A percentile compares a stretch with the other conserved stretches of the same genome.
These are phyloP conservation scores for Neosalanx taihuensis DNA, from an alignment of 2,797 vertebrate genomes.

Conservation along the genomic window DNA sequence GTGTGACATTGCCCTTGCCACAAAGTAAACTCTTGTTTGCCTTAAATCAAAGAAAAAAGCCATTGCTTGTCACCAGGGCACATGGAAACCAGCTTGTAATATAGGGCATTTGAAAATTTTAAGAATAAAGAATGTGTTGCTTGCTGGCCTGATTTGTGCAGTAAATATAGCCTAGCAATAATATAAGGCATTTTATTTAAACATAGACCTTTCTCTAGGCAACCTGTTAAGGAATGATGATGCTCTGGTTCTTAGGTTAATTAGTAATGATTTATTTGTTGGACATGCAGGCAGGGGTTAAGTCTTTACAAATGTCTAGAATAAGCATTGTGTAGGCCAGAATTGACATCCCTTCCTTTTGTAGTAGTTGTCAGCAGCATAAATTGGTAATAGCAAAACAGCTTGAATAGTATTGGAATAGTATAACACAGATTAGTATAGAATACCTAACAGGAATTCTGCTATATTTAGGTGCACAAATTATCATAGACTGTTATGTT, in stretches of 20 bases:
- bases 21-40: conserved; percentile 44
- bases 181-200: conserved; percentile 10
- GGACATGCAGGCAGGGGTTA: conserved; percentile 21
- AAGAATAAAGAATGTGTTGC: conserved; percentile 11
- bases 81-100: not conserved
- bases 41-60: conserved; percentile 48
- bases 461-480: no score
- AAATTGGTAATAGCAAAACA: no score
- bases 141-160: not conserved
- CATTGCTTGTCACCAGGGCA: conserved; percentile 27
- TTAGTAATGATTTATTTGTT: conserved; percentile 28
- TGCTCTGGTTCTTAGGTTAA: conserved; percentile 24
- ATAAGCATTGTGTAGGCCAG: conserved; percentile 27
- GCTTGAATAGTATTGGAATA: no score
- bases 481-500: not conserved
- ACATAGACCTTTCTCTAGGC: conserved; percentile 1
- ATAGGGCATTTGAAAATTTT: not conserved
- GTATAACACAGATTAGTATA: no score
- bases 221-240: conserved; percentile 10
- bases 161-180: not conserved
- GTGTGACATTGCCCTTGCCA: conserved; percentile 23
- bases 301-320: conserved; percentile 32
- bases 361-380: no score
- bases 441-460: not conserved
- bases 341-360: no score